Percentiles rank a stretch among this genome's conserved stretches.
phyloP scores from a whole-genome alignment of 2,113 vertebrate genomes.

The Pseudorectes ferrugineus region DNA sequence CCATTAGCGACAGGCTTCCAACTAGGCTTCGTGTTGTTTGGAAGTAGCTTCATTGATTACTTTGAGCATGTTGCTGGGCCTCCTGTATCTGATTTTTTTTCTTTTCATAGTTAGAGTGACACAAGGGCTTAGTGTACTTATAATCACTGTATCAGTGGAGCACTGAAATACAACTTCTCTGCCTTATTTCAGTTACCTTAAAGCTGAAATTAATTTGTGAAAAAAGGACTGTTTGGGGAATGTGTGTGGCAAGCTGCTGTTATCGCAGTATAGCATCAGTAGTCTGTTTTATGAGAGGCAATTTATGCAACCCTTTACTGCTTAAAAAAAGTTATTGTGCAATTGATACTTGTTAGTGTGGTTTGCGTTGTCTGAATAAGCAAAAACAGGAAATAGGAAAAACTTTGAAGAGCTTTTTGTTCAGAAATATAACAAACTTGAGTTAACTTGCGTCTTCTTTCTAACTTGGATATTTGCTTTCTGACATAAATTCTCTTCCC shows the following conservation, averaged over 20 bases:
- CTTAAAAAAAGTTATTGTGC: neutral
- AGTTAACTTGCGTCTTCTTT: neutral
- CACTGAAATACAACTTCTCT: neutral
- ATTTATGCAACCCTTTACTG: neutral
- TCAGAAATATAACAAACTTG: neutral
- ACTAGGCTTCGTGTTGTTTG: neutral
- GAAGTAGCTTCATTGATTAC: neutral
- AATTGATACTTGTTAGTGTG: neutral
- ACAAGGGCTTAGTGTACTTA: neutral
- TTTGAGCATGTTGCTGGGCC: neutral
- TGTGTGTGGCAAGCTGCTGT: neutral
- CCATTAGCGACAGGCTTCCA: neutral
- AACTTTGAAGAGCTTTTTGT: neutral
- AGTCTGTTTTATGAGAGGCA: neutral
- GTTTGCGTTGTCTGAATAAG: neutral
- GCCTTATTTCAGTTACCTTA: neutral
- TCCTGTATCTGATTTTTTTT: neutral
- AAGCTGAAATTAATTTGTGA: neutral
- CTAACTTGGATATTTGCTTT: neutral
- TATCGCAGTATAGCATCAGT: neutral
- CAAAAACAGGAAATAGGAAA: neutral
- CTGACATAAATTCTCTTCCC: neutral
- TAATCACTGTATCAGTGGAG: neutral
- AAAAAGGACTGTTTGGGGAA: neutral
- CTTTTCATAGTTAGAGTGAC: neutral